These are phyloP conservation scores for Physocephala rufipes DNA, from an alignment of 2,888 invertebrate genomes.

Conservation along the genomic window DNA sequence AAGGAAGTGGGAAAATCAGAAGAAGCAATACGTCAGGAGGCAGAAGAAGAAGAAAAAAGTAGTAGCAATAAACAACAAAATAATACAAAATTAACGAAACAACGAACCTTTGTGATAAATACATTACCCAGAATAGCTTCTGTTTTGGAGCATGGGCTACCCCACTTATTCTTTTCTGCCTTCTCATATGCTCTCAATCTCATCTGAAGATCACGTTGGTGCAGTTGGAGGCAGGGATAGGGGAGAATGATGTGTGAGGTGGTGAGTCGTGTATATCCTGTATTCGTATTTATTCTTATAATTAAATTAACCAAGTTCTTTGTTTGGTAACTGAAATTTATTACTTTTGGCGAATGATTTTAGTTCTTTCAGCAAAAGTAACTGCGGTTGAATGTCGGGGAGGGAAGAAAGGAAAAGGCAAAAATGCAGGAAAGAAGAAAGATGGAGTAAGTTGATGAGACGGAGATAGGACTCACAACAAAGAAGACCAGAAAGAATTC, in stretches of 20 bases:
- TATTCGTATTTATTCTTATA: slow-evolving; percentile 45
- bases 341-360: slow-evolving; percentile 2
- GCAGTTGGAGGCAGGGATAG: no score
- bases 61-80: background rate
- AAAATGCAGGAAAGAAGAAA: background rate
- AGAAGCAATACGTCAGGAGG: background rate
- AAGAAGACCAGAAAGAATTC: no score
- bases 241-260: no score
- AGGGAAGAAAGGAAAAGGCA: background rate
- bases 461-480: no score
- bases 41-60: background rate
- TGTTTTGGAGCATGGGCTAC: no score
- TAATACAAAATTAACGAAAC: background rate
- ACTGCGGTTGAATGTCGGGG: background rate
- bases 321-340: slow-evolving; percentile 27
- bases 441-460: background rate
- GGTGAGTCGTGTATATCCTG: slow-evolving; percentile 33
- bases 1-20: no score
- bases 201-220: no score
- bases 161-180: background rate
- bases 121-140: background rate
- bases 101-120: background rate
- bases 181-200: no score
- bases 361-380: slow-evolving; percentile 28
- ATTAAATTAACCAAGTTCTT: slow-evolving; percentile 48